Evolutionary conservation across 2,797 vertebrate species (phyloP).

Genomic region (Hippoglossus hippoglossus): DNA sequence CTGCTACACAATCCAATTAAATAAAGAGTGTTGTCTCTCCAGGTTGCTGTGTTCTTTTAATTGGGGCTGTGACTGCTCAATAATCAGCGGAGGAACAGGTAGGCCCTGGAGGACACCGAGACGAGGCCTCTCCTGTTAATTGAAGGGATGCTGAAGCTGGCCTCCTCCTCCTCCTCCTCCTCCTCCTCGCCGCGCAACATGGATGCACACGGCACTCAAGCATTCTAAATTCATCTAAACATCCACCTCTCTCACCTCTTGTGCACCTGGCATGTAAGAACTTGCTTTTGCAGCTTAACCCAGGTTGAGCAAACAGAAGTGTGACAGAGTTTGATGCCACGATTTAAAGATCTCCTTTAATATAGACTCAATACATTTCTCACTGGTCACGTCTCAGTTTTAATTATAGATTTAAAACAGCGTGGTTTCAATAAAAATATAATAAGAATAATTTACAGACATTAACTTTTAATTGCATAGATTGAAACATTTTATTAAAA

Average conservation of each 20-base stretch:
- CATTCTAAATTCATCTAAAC: slow-evolving; percentile 53
- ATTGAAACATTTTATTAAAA: neutral
- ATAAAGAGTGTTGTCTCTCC: slow-evolving; percentile 82
- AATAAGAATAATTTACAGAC: neutral
- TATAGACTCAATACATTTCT: neutral
- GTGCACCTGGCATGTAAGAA: slow-evolving; percentile 53
- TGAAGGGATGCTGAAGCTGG: slow-evolving; percentile 78
- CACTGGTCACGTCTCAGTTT: slow-evolving; percentile 11
- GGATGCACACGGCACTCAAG: slow-evolving; percentile 44
- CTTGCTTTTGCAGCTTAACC: slow-evolving; percentile 57
- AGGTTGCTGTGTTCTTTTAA: slow-evolving; percentile 83
- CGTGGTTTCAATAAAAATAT: neutral
- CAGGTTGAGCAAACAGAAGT: slow-evolving; percentile 42
- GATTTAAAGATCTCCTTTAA: slow-evolving; percentile 8
- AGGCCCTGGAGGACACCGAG: slow-evolving; percentile 77
- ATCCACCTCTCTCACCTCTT: slow-evolving; percentile 53
- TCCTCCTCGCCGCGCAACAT: slow-evolving; percentile 30
- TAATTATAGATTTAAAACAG: slow-evolving; percentile 18
- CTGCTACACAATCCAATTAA: slow-evolving; percentile 85
- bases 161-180: slow-evolving; percentile 7
- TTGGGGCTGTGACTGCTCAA: slow-evolving; percentile 86
- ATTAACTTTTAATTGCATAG: neutral
- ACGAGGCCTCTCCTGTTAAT: slow-evolving; percentile 80
- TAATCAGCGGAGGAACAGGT: slow-evolving; percentile 83
- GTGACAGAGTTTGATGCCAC: slow-evolving; percentile 22